Evolutionary conservation across 2,888 invertebrate species (phyloP), one percentile per base, ranked within the genome.

Genomic region (Synanthedon myopaeformis): DNA sequence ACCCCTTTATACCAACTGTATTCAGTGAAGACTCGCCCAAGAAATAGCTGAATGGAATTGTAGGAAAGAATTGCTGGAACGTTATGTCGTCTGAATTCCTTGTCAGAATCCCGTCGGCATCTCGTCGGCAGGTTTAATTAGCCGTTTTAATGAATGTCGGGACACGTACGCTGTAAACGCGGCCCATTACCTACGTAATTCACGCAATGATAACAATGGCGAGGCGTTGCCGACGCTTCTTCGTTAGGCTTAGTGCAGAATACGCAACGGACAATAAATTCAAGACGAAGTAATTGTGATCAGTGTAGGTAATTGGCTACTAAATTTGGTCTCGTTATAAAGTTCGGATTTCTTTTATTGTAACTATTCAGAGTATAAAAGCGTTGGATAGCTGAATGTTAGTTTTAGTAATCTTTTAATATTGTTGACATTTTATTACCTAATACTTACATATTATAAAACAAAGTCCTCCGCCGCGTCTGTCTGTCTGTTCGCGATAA

Each of bases 81-180:
- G 51, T 12, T 13, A 10, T 51, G 51, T 51, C 51, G 51, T 51
- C 41, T 35, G 51, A 11, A 51, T 35, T 51, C 41, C 23, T 49
- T 12, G 14, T 13, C 28, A 28, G 51, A 51, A 51, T 35, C 19
- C 11, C 74, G 72, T 63, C 62, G 76, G 74, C 76, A 77, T 77
- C 79, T 72, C 73, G 70, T 49, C 72, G 72, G 69, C 69, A 67
- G 75, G 77, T 82, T 79, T 83, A 84, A 84, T 84, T 84, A 84
- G 82, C 73, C 75, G 68, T 69, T 74, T 74, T 83, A 84, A 84
- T 84, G 78, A 84, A 84, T 84, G 82, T 82, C 75, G 72, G 68
- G 79, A 76, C 84, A 84, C 84, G 84, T 84, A 78, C 82, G 76
- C 72, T 73, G 73, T 79, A 75, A 82, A 81, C 74, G 79, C 76